Base-by-base conservation (phyloP, 2,113 vertebrate genomes). In the Mormyrus lacerda region DNA sequence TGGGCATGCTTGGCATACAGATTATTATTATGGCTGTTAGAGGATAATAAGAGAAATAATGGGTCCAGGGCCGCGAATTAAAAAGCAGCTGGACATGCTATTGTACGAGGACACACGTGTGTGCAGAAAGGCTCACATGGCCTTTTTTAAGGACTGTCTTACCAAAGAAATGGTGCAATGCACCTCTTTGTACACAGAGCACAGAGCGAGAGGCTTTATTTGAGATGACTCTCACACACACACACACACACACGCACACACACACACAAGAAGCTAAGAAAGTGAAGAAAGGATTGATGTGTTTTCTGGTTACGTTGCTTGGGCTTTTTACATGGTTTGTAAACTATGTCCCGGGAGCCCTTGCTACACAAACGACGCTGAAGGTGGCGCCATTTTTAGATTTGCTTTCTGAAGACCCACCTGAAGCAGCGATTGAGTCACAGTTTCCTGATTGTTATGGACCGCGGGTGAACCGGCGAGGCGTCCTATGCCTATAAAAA, bases 361-460 rank as follows among this genome's bases (percentile, higher is more conserved):
- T 21, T 11, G 82, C 82, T 58, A 55, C 27, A 31, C 55, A 88
- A 89, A 87, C 10, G 13, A 44, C 27, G 1, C 27, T 39, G n/a
- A 88, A 65, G 86, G 85, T 84, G 35, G 21, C 7, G 21, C 55
- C 9, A 76, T 83, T 87, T 91, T 90, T 90, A 69, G 53, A 85
- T 76, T 47, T 51, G 65, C 89, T 90, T 90, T 89, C 87, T 9
- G 87, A 91, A 90, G 73, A 90, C 24, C 24, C 69, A 87, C 42
- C 31, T 90, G 90, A 88, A 88, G 85, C 83, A 87, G 61, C 42
- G 47, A 50, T 86, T 21, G 44, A 89, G 88, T 90, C 82, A 47
- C 83, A 48, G 17, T 85, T 76, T 61, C 61, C 47, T 53, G 58
- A 51, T 89, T 69, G 90, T 90, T 89, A 55, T 35, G 61, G 48